Conservation (phyloP, 2,113 vertebrate species). For the Psittacula cyanocephala region DNA sequence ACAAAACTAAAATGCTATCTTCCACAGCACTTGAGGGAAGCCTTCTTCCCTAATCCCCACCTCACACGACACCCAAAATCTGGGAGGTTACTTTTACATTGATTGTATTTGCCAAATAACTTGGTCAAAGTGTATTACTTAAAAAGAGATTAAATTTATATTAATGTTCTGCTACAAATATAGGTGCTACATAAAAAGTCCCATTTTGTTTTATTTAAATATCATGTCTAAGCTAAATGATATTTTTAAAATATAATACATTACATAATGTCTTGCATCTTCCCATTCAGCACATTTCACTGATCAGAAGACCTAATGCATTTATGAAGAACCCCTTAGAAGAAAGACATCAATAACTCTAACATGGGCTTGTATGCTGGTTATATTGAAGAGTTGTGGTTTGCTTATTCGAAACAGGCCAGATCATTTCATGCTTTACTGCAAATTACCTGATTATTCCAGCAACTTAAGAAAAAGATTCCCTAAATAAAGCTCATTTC, state of each 20-base stretch:
- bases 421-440: constrained; percentile 1
- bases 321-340: not conserved
- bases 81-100: not conserved
- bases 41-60: not conserved
- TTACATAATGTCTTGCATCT: not conserved
- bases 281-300: not conserved
- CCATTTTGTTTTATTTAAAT: not conserved
- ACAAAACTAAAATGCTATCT: not conserved
- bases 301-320: not conserved
- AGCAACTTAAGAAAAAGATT: not conserved
- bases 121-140: not conserved
- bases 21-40: not conserved
- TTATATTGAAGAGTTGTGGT: not conserved
- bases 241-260: not conserved
- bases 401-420: not conserved
- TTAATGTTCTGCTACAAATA: not conserved
- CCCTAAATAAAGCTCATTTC: constrained; percentile 9
- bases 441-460: constrained; percentile 14
- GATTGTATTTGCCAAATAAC: not conserved
- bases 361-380: not conserved
- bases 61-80: not conserved
- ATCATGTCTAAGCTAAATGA: not conserved
- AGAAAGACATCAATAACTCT: not conserved
- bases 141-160: not conserved
- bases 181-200: not conserved